These are phyloP conservation scores for Drosophila kohkoa DNA, from an alignment of 1,140 invertebrate genomes.

Conservation along the genomic window DNA sequence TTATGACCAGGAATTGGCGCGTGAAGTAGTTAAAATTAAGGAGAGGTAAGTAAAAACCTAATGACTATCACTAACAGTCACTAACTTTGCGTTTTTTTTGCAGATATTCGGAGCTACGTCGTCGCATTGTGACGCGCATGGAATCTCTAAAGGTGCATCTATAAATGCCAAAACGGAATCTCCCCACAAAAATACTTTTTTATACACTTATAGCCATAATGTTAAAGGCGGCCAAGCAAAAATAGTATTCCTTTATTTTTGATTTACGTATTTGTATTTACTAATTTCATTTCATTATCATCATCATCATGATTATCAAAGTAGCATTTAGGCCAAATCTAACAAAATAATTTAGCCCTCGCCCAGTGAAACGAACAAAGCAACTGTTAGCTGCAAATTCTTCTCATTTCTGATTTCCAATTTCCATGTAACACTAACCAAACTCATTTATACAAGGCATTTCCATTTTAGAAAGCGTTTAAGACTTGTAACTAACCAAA, in stretches of 20 bases:
- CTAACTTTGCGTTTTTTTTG: not conserved
- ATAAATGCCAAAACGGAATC: slow-evolving; percentile 67
- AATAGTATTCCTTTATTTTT: slow-evolving; percentile 72
- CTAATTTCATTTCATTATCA: slow-evolving; percentile 38
- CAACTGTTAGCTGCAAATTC: slow-evolving; percentile 45
- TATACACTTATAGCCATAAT: slow-evolving; percentile 61
- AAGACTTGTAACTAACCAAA: slow-evolving; percentile 84
- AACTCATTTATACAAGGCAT: slow-evolving; percentile 51
- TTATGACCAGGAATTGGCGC: slow-evolving; percentile 91
- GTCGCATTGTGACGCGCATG: slow-evolving; percentile 89
- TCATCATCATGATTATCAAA: slow-evolving; percentile 30
- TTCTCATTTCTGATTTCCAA: slow-evolving; percentile 21
- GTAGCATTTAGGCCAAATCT: slow-evolving; percentile 70
- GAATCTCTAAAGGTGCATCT: slow-evolving; percentile 89
- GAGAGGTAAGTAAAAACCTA: slow-evolving; percentile 87
- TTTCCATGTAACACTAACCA: slow-evolving; percentile 54
- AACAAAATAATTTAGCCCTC: slow-evolving; percentile 53
- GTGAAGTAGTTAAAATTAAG: slow-evolving; percentile 89
- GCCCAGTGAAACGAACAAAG: slow-evolving; percentile 72
- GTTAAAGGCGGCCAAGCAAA: slow-evolving; percentile 62
- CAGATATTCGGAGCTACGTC: slow-evolving; percentile 89
- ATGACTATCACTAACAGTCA: not conserved
- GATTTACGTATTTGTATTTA: slow-evolving; percentile 24
- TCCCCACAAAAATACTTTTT: slow-evolving; percentile 44
- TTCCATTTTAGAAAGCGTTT: slow-evolving; percentile 73